Evolutionary conservation across 2,888 invertebrate species (phyloP).

Genomic region (Drosophila fungiperda): DNA sequence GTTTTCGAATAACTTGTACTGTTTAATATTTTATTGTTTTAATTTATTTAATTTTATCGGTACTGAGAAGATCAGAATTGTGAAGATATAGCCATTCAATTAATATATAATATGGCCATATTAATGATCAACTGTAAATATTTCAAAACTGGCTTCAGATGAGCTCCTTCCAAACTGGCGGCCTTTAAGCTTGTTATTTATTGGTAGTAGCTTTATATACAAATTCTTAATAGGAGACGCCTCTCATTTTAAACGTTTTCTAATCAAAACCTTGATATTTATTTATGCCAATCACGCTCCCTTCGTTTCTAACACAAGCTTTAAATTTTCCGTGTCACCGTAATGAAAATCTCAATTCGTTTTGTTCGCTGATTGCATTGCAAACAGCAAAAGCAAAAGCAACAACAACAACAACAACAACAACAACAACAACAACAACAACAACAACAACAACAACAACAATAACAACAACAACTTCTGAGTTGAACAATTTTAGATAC

Average conservation of each 20-base stretch:
- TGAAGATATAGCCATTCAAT: not conserved
- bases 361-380: conserved; percentile 41
- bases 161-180: not conserved
- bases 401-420: not conserved
- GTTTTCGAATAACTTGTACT: not conserved
- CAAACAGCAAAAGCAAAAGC: conserved; percentile 9
- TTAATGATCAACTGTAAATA: not conserved
- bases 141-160: not conserved
- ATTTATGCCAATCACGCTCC: conserved; percentile 20
- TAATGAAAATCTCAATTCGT: conserved; percentile 39
- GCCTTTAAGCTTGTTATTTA: not conserved
- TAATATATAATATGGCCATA: not conserved
- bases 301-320: conserved; percentile 13
- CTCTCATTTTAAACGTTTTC: conserved; percentile 3
- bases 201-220: not conserved
- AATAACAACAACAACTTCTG: not conserved
- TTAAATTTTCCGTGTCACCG: not conserved
- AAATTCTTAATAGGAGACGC: not conserved
- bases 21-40: not conserved
- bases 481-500: conserved; percentile 32
- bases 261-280: not conserved
- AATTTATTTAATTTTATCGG: not conserved
- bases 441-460: conserved; percentile 7
- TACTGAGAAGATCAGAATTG: not conserved
- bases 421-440: not conserved